These are phyloP conservation scores for Ovibos moschatus DNA, from an alignment of 2,113 vertebrate genomes.

Conservation along the genomic window DNA sequence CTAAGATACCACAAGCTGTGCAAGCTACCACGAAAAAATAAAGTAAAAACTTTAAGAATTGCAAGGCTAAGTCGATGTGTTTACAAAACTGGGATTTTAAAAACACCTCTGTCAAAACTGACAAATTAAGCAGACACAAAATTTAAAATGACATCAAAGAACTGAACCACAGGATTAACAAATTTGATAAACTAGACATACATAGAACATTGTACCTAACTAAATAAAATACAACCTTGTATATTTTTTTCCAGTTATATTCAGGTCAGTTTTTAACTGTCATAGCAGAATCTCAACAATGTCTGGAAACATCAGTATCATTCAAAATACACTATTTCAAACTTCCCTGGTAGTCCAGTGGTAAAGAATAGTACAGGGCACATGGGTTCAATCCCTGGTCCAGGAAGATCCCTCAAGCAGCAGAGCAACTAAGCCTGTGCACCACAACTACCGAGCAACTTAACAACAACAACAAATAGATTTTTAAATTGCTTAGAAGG, in stretches of 20 bases:
- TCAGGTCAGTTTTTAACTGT: not conserved
- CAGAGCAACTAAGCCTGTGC: not conserved
- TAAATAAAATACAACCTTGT: not conserved
- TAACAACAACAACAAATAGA: not conserved
- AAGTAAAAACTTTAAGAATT: not conserved
- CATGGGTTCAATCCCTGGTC: not conserved
- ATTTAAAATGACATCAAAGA: slow-evolving; percentile 23
- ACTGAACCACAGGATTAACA: not conserved
- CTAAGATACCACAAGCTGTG: not conserved
- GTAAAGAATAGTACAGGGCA: not conserved
- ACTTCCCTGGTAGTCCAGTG: not conserved
- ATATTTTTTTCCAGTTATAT: not conserved
- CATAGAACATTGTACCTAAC: not conserved
- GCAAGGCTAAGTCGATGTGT: not conserved
- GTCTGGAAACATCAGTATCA: not conserved
- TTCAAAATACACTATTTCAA: not conserved
- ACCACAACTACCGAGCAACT: not conserved
- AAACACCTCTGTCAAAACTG: not conserved
- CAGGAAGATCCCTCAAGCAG: not conserved
- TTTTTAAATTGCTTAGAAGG: not conserved
- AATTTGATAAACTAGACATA: not conserved
- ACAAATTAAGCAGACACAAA: not conserved
- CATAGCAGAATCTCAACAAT: not conserved
- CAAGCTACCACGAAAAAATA: not conserved
- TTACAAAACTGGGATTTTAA: not conserved